phyloP scores from a whole-genome alignment of 1,140 invertebrate species.

The Trichonephila inaurata region DNA sequence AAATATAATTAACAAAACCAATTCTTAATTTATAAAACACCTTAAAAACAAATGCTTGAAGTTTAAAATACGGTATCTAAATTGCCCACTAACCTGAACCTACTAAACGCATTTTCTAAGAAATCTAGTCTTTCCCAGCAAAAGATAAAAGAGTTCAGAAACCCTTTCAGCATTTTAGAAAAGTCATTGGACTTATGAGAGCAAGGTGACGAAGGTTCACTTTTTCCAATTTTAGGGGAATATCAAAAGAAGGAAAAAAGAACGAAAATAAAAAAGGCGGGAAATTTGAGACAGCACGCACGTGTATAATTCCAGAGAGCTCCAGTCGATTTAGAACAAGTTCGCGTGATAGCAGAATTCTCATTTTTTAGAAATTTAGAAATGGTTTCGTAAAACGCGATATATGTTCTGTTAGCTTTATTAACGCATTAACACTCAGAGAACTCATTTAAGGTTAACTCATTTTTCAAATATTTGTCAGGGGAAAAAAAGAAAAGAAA shows the following conservation, averaged over 20 bases:
- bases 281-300: constrained; percentile 41
- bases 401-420: neutral
- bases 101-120: constrained; percentile 30
- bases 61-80: constrained; percentile 15
- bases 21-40: neutral
- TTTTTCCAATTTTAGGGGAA: neutral
- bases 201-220: neutral
- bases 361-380: neutral
- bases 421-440: neutral
- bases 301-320: neutral
- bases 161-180: constrained; percentile 31
- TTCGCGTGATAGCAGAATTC: neutral
- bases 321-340: neutral
- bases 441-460: too few relatives aligned
- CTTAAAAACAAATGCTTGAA: neutral
- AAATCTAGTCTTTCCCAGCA: neutral
- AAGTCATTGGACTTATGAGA: constrained; percentile 42
- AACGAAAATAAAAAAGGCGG: neutral
- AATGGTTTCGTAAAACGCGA: neutral
- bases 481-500: too few relatives aligned
- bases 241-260: neutral
- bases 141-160: neutral
- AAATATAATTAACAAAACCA: too few relatives aligned
- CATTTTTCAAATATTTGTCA: too few relatives aligned
- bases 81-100: constrained; percentile 33